Evolutionary conservation across 1,140 invertebrate species (phyloP), one percentile per base, ranked within the genome.

Genomic region (Ylistrum balloti): DNA sequence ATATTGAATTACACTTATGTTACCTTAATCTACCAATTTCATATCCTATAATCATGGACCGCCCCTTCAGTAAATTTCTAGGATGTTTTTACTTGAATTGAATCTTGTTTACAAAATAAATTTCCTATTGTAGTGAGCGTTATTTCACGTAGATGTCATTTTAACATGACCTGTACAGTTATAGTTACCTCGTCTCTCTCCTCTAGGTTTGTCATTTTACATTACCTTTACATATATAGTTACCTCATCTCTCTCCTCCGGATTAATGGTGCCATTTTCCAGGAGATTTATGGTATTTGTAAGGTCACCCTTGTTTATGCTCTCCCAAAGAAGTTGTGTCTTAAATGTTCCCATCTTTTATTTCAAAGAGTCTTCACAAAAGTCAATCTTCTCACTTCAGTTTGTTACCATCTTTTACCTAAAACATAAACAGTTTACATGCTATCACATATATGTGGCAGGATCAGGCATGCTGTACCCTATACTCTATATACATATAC

Each of bases 231-330:
- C n/a, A n/a, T n/a, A n/a, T n/a, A n/a, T n/a, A n/a, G n/a, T 96
- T 96, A 99, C 98, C 97, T 99, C 98, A 97, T 99, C 98, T 94
- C 97, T 97, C 96, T 99, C 99, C 95, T 99, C 98, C 92, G 99
- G 85, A 88, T 96, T 95, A 33, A 96, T 95, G 56, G 93, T 94
- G n/a, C 94, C 93, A 93, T 93, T 94, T 56, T 95, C 92, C 22
- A 95, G 89, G 74, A 96, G 90, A 32, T 90, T 92, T 17, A 93
- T 89, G 0, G 95, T 93, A 74, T 91, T 93, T 15, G 93, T 92
- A 15, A 95, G 88, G 90, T 96, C 94, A 20, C 94, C 93, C 33
- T 93, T 93, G 33, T 91, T 33, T 20, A 96, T 95, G 86, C 93
- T 92, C 20, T 95, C 94, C 93, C 95, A 94, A 33, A 95, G 89